A percentile compares a stretch with the other conserved stretches of the same genome.
These are phyloP conservation scores for Drosophila picticornis DNA, from an alignment of 2,888 invertebrate genomes.

Conservation along the genomic window DNA sequence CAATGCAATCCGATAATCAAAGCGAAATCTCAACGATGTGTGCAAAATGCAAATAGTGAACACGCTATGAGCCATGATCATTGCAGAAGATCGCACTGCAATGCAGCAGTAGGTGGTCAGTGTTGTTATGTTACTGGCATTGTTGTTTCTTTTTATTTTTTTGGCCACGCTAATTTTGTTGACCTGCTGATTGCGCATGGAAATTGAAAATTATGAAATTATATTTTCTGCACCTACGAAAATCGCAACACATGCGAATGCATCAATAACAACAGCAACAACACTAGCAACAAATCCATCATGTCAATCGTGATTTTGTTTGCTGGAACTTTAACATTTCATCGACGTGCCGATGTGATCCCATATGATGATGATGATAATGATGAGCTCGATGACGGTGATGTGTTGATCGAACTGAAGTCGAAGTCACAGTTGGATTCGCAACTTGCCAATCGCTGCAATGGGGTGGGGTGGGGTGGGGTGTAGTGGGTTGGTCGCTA, in stretches of 20 bases:
- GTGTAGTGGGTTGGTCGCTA: conserved; percentile 18
- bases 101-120: conserved; percentile 50
- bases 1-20: conserved; percentile 51
- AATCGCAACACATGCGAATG: conserved; percentile 54
- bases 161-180: conserved; percentile 80
- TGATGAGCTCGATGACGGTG: conserved; percentile 39
- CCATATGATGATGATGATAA: conserved; percentile 55
- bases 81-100: conserved; percentile 57
- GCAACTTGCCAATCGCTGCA: conserved; percentile 11
- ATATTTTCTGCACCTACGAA: conserved; percentile 73
- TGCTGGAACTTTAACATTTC: conserved; percentile 82
- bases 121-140: conserved; percentile 36
- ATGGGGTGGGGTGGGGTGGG: neutral
- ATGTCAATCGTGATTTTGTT: conserved; percentile 81
- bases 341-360: conserved; percentile 75
- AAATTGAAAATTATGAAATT: conserved; percentile 81
- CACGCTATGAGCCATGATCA: conserved; percentile 53
- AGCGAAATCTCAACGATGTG: conserved; percentile 69
- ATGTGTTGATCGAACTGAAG: conserved; percentile 59
- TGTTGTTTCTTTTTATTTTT: conserved; percentile 45
- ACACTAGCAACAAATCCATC: conserved; percentile 66
- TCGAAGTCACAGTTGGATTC: conserved; percentile 28
- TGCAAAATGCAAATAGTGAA: conserved; percentile 70
- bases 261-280: conserved; percentile 46
- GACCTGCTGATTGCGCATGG: conserved; percentile 81